phyloP scores from a whole-genome alignment of 2,113 vertebrate species.

The Labeo catla region DNA sequence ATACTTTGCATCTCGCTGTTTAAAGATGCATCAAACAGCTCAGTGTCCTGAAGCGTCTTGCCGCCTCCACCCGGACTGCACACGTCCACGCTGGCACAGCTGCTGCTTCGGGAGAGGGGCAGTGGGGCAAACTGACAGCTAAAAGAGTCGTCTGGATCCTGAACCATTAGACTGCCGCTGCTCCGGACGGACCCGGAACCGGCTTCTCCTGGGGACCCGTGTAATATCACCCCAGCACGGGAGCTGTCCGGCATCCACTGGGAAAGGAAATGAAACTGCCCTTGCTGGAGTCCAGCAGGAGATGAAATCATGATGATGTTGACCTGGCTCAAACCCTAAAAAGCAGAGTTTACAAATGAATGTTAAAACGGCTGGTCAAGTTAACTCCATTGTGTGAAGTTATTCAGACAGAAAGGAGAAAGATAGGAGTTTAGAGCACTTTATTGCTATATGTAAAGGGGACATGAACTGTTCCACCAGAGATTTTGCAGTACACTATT shows the following conservation, averaged over 20 bases:
- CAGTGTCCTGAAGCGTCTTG: conserved; percentile 37
- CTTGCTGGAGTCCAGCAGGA: conserved; percentile 73
- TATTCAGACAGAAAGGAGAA: not conserved
- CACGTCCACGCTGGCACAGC: conserved; percentile 74
- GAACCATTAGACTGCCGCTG: conserved; percentile 38
- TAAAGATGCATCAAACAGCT: not conserved
- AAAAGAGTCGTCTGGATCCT: conserved; percentile 70
- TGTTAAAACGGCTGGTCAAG: not conserved
- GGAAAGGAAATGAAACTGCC: conserved; percentile 76
- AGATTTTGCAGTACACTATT: not conserved
- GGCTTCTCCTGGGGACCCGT: conserved; percentile 69
- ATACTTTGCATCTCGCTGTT: conserved; percentile 54
- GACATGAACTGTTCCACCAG: not conserved
- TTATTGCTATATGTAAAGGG: not conserved
- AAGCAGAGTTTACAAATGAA: not conserved
- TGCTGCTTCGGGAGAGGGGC: conserved; percentile 77
- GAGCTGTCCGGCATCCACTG: conserved; percentile 80
- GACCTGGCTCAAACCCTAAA: not conserved
- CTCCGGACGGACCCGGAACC: conserved; percentile 66
- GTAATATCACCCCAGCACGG: conserved; percentile 86
- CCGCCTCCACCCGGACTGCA: conserved; percentile 62
- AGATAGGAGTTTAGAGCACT: not conserved
- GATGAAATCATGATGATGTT: conserved; percentile 75
- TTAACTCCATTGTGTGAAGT: not conserved
- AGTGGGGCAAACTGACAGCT: conserved; percentile 70